A percentile compares a stretch with the other conserved stretches of the same genome.
Evolutionary conservation across 2,113 vertebrate genomes (phyloP).

Genomic region (Crypturellus undulatus): DNA sequence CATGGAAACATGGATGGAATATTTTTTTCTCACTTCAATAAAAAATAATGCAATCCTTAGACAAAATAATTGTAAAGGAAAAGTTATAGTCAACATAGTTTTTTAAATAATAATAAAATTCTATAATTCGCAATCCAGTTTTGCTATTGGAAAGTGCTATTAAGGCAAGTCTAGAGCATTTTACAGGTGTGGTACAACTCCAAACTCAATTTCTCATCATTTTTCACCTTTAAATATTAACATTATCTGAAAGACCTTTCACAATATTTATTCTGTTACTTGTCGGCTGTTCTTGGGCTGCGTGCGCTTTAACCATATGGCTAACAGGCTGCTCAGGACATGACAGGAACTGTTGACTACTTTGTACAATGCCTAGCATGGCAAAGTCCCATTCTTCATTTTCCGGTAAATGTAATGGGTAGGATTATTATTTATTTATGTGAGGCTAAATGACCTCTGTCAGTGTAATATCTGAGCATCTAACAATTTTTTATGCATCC

Average conservation of each 20-base stretch:
- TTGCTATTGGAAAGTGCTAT: background rate
- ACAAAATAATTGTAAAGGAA: background rate
- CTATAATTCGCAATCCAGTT: background rate
- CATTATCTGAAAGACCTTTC: background rate
- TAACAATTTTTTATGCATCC: background rate
- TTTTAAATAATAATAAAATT: background rate
- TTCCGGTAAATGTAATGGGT: background rate
- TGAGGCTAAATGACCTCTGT: background rate
- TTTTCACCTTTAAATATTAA: background rate
- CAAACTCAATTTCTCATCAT: background rate
- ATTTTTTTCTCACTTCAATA: accelerated
- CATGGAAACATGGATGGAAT: background rate
- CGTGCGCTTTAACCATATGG: accelerated
- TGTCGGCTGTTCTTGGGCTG: background rate
- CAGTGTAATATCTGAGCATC: background rate
- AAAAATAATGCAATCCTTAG: background rate
- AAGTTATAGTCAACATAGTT: background rate
- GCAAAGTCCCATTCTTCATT: background rate
- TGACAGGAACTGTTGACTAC: background rate
- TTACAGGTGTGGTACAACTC: background rate
- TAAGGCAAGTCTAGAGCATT: background rate
- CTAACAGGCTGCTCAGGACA: background rate
- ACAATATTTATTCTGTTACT: background rate
- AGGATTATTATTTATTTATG: background rate
- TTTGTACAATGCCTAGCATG: background rate